Conservation (phyloP, 2,797 vertebrate species). For the Phalloptychus januarius region DNA sequence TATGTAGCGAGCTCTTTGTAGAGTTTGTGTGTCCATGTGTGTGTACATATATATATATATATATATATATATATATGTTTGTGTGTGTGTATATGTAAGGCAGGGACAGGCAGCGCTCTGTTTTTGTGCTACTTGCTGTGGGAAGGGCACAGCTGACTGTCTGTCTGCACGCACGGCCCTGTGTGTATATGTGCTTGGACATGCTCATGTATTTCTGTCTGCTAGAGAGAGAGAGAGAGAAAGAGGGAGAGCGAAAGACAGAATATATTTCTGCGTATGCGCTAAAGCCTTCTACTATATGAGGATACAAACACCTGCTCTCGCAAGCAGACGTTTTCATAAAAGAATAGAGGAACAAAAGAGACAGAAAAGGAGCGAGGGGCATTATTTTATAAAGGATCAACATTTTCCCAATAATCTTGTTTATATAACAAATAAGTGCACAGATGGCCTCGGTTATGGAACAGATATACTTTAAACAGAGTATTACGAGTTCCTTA, state of each 20-base stretch:
- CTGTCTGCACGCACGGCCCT: conserved; percentile 55
- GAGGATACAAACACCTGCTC: conserved; percentile 56
- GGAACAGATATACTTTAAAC: neutral
- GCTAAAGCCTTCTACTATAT: conserved; percentile 37
- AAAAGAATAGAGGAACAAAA: conserved; percentile 34
- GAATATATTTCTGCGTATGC: conserved; percentile 50
- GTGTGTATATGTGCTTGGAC: conserved; percentile 18
- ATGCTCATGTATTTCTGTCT: conserved; percentile 32
- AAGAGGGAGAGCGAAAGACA: conserved; percentile 29
- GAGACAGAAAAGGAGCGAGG: conserved; percentile 5
- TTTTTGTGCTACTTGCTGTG: conserved; percentile 77
- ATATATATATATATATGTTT: conserved; percentile 48
- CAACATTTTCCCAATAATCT: conserved; percentile 18
- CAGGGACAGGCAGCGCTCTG: conserved; percentile 73
- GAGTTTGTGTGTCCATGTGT: conserved; percentile 65
- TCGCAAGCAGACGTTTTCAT: conserved; percentile 46
- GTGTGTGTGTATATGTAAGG: conserved; percentile 46
- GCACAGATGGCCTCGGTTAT: conserved; percentile 20
- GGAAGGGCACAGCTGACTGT: conserved; percentile 82
- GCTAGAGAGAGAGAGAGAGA: conserved; percentile 16
- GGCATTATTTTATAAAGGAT: conserved; percentile 19
- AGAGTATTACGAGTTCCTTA: neutral
- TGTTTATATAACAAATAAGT: conserved; percentile 17
- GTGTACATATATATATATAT: conserved; percentile 36
- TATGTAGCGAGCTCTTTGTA: conserved; percentile 67